Conservation (phyloP, 2,797 vertebrate species). For the Vultur gryphus region DNA sequence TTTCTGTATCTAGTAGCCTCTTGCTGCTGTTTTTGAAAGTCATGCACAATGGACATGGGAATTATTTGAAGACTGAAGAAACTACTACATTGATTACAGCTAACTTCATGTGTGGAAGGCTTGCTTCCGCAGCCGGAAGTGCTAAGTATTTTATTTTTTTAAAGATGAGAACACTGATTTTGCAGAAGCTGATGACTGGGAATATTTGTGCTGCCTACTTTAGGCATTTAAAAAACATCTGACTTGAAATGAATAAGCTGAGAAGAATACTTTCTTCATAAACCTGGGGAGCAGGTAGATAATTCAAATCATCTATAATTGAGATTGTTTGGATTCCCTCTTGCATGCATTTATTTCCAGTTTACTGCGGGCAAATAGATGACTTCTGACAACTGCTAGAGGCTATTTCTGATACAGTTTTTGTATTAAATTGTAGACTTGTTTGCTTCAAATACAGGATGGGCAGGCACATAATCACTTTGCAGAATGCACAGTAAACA, state of each 20-base stretch:
- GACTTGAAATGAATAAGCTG: neutral
- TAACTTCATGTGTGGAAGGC: neutral
- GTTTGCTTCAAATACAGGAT: neutral
- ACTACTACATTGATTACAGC: neutral
- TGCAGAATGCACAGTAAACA: neutral
- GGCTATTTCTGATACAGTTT: neutral
- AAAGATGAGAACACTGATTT: neutral
- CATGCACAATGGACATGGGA: neutral
- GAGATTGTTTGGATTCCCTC: neutral
- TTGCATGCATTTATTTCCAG: neutral
- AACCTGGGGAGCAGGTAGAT: neutral
- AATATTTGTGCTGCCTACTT: neutral
- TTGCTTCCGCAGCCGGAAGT: neutral
- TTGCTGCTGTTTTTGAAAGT: neutral
- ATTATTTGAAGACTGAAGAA: neutral
- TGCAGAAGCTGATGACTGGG: neutral
- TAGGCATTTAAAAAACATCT: neutral
- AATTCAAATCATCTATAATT: neutral
- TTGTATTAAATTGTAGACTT: neutral
- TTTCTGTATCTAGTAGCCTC: neutral
- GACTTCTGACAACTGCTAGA: neutral
- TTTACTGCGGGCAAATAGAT: neutral
- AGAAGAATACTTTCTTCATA: neutral
- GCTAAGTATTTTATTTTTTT: neutral
- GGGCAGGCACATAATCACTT: neutral